Evolutionary conservation across 2,888 invertebrate species (phyloP), one percentile per base, ranked within the genome.

Genomic region (Idaea aversata): DNA sequence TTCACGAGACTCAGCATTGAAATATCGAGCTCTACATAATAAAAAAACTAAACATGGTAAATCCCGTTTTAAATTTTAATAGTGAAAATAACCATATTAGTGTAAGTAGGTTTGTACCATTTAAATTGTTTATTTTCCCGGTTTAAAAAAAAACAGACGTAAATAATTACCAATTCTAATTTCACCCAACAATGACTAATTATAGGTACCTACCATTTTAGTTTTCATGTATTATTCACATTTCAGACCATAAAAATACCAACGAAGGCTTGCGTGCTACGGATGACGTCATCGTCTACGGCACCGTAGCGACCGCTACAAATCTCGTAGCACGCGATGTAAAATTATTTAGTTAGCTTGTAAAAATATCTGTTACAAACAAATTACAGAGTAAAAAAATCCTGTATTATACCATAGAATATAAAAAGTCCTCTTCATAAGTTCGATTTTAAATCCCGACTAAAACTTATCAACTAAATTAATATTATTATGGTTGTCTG

Each of bases 291-390:
- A 47, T 10, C 4, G 10, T 10, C 6, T 47, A 47, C 47, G 47
- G 47, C 47, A 47, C 47, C 47, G 47, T 47, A 47, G 47, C 47
- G 47, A 47, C 47, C 47, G 47, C 47, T 47, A 47, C 47, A 47
- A 10, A 47, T 47, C 47, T 47, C 47, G 47, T 47, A 47, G 47
- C 47, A 47, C 47, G 47, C 47, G 47, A 47, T 47, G 10, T 47
- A 6, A 47, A 47, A 47, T 47, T 47, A 47, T 47, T 7, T 47
- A 10, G 47, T 47, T 47, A 47, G 47, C 6, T 10, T 47, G 47
- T 47, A 47, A 47, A 47, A 47, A 47, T 47, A 47, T 47, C 47
- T 47, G 47, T 47, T 6, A 38, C 10, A 10, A 38, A 38, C 38
- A 6, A n/a, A n/a, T n/a, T n/a, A n/a, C n/a, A n/a, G n/a, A n/a